These are phyloP conservation scores for Muntiacus reevesi DNA, from an alignment of 2,113 vertebrate genomes.

Conservation along the genomic window DNA sequence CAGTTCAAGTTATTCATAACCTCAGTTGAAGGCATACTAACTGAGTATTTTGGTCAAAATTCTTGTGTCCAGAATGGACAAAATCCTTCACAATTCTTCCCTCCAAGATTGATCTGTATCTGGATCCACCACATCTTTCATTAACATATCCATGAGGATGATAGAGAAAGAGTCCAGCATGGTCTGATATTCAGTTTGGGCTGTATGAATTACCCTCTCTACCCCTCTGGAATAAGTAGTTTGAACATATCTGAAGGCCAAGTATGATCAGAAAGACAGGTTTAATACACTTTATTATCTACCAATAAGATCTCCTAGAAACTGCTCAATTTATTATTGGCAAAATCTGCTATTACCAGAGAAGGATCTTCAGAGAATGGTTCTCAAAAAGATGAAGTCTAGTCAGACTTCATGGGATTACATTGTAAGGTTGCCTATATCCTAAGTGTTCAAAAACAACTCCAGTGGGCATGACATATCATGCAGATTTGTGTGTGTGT, in stretches of 20 bases:
- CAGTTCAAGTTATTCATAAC: background rate
- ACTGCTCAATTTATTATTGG: conserved; percentile 1
- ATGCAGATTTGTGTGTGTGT: background rate
- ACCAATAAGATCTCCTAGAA: background rate
- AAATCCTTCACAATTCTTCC: conserved; percentile 15
- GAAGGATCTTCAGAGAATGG: background rate
- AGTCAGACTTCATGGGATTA: background rate
- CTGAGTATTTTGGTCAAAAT: background rate
- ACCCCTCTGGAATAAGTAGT: background rate
- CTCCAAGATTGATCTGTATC: background rate
- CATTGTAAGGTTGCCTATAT: background rate
- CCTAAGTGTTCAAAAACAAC: background rate
- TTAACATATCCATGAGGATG: background rate
- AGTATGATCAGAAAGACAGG: background rate
- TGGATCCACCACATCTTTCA: background rate
- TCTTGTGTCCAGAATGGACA: background rate
- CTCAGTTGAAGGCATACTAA: background rate
- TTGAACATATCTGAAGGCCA: background rate
- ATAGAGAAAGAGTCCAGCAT: background rate
- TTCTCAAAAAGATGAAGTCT: background rate
- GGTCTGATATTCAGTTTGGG: background rate
- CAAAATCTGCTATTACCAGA: background rate
- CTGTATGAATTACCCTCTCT: background rate
- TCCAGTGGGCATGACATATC: background rate
- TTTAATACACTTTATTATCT: background rate